These are phyloP conservation scores for Kuschelorhynchus macadamiae DNA, from an alignment of 2,888 invertebrate species.

Conservation along the genomic window DNA sequence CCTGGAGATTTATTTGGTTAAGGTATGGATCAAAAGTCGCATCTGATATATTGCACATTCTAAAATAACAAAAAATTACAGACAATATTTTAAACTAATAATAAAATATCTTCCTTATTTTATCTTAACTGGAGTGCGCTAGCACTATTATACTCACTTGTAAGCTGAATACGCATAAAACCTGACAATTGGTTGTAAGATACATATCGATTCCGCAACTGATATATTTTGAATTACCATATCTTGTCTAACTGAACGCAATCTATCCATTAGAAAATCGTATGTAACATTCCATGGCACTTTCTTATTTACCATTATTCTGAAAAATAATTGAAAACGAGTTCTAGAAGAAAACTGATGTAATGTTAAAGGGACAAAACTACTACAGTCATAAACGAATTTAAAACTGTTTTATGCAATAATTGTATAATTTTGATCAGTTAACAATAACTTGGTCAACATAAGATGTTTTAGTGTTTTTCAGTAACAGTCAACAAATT, in stretches of 20 bases:
- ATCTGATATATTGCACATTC: slow-evolving; percentile 71
- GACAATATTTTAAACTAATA: no score
- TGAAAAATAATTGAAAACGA: slow-evolving; percentile 56
- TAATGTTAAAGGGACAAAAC: neutral
- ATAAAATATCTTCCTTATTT: no score
- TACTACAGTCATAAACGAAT: no score
- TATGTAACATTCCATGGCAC: slow-evolving; percentile 74
- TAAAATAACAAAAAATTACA: no score
- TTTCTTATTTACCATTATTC: slow-evolving; percentile 65
- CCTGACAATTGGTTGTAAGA: slow-evolving; percentile 82
- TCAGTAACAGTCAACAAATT: no score
- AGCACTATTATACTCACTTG: slow-evolving; percentile 70
- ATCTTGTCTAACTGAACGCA: slow-evolving; percentile 84
- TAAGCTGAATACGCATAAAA: slow-evolving; percentile 82
- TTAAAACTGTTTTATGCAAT: no score
- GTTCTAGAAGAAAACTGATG: neutral
- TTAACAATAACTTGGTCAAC: no score
- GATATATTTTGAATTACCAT: slow-evolving; percentile 80
- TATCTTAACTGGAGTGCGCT: no score
- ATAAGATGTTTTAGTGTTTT: no score
- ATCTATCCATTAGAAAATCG: slow-evolving; percentile 83
- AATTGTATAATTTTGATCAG: no score
- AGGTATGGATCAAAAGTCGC: slow-evolving; percentile 78
- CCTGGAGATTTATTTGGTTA: slow-evolving; percentile 79
- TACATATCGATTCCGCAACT: slow-evolving; percentile 70